Percentiles rank a stretch among this genome's conserved stretches.
phyloP scores from a whole-genome alignment of 2,888 invertebrate genomes.

The Trissolcus brochymenae region DNA sequence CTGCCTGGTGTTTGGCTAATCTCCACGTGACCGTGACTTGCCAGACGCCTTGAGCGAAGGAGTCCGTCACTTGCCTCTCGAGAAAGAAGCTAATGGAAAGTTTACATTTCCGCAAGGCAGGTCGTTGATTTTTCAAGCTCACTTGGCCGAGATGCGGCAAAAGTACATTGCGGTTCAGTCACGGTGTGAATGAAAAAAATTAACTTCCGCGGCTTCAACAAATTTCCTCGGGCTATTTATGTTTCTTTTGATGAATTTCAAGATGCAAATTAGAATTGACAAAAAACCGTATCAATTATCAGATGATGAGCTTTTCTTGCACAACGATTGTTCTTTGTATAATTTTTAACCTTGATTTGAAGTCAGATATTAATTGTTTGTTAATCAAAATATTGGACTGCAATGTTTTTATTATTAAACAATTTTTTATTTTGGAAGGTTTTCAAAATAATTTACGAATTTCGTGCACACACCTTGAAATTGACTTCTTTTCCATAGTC shows the following conservation, averaged over 20 bases:
- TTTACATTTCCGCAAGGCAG: constrained; percentile 47
- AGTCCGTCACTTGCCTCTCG: constrained; percentile 20
- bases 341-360: no score
- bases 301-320: background rate
- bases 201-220: constrained; percentile 22
- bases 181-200: constrained; percentile 32
- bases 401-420: background rate
- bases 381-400: background rate
- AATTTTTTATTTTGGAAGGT: no score
- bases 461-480: no score
- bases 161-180: constrained; percentile 32
- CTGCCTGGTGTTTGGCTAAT: constrained; percentile 41
- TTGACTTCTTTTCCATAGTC: no score
- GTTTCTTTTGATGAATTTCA: constrained; percentile 32
- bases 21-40: constrained; percentile 40
- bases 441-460: no score
- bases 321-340: background rate
- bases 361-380: background rate
- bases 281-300: constrained; percentile 12
- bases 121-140: constrained; percentile 48
- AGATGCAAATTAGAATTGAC: constrained; percentile 8
- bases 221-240: constrained; percentile 25
- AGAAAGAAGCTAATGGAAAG: constrained; percentile 44
- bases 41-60: constrained; percentile 19
- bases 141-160: constrained; percentile 45